These are phyloP conservation scores for Epinotia demarniana DNA, from an alignment of 2,888 invertebrate species.

Conservation along the genomic window DNA sequence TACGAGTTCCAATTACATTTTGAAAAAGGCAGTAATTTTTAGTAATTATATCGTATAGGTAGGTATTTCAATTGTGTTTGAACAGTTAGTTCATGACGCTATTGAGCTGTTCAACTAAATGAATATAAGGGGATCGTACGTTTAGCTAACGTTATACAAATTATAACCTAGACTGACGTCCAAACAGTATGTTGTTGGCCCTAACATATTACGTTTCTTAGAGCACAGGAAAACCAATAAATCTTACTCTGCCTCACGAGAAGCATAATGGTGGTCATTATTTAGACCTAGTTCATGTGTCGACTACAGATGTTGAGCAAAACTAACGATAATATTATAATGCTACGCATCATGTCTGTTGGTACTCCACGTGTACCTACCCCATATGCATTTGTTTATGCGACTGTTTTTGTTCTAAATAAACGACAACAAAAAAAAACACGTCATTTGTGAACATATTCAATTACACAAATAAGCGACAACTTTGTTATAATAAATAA, in stretches of 20 bases:
- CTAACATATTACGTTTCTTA: slow-evolving; percentile 2
- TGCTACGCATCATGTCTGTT: too few relatives aligned
- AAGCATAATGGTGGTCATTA: slow-evolving; percentile 28
- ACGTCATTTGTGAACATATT: neutral
- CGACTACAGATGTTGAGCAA: slow-evolving; percentile 7
- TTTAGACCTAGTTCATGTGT: slow-evolving; percentile 15
- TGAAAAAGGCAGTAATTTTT: too few relatives aligned
- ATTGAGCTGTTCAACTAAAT: neutral
- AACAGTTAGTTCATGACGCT: too few relatives aligned
- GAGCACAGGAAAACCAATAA: neutral
- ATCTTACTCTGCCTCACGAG: slow-evolving; percentile 10
- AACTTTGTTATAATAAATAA: neutral
- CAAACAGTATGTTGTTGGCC: neutral
- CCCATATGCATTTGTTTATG: too few relatives aligned
- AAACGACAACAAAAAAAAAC: too few relatives aligned
- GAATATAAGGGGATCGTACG: neutral
- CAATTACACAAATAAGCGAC: neutral
- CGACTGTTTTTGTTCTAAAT: too few relatives aligned
- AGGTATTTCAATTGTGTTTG: too few relatives aligned
- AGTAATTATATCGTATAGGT: too few relatives aligned
- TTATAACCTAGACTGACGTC: neutral
- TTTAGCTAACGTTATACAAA: neutral
- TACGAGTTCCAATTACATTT: too few relatives aligned
- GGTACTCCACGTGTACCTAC: too few relatives aligned
- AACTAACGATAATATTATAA: slow-evolving; percentile 2